These are phyloP conservation scores for Gastrophysa polygoni DNA, from an alignment of 2,888 invertebrate genomes.

Conservation along the genomic window DNA sequence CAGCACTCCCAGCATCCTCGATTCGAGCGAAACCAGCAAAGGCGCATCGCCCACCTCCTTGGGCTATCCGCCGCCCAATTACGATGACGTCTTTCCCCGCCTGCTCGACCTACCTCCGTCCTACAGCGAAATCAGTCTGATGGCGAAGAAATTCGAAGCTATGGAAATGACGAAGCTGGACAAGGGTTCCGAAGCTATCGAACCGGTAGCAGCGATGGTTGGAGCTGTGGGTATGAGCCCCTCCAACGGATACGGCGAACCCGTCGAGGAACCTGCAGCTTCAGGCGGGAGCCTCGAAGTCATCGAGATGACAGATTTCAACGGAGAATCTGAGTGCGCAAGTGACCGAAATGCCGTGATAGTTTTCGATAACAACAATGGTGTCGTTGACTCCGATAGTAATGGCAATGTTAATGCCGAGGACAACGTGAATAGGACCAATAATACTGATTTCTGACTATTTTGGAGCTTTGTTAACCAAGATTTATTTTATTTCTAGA, in stretches of 20 bases:
- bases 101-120: conserved; percentile 52
- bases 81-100: conserved; percentile 60
- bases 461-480: background rate
- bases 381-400: too few relatives aligned
- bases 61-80: conserved; percentile 61
- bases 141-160: conserved; percentile 35
- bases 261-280: background rate
- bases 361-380: background rate
- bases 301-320: background rate
- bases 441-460: background rate
- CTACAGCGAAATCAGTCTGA: conserved; percentile 54
- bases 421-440: background rate
- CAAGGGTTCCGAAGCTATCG: too few relatives aligned
- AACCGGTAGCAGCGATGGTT: too few relatives aligned
- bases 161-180: background rate
- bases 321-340: background rate
- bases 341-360: background rate
- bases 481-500: background rate
- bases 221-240: too few relatives aligned
- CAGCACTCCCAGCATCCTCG: conserved; percentile 59
- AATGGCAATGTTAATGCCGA: too few relatives aligned
- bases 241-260: too few relatives aligned
- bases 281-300: background rate
- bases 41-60: conserved; percentile 59
- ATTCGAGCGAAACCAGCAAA: conserved; percentile 63